Percentiles rank a stretch among this genome's conserved stretches.
Evolutionary conservation across 2,797 vertebrate species (phyloP).

Genomic region (Bradypus variegatus): DNA sequence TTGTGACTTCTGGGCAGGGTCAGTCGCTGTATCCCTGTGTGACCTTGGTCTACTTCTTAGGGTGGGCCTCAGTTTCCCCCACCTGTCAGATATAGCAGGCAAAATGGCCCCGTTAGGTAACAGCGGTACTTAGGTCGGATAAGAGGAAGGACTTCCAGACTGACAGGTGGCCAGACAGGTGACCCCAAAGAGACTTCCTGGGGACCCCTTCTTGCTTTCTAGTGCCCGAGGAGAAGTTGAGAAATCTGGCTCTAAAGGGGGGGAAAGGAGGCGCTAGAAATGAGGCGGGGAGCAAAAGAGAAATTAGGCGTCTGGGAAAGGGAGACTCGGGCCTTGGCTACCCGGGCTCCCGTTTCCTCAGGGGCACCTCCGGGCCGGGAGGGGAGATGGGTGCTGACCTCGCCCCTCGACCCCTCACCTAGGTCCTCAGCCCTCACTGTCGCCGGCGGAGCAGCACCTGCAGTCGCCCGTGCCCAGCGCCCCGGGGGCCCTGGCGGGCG

Average conservation of each 20-base stretch:
- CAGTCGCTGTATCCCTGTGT: conserved; percentile 49
- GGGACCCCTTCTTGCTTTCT: background rate
- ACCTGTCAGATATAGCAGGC: background rate
- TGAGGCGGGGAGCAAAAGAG: background rate
- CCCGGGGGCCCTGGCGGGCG: conserved; percentile 64
- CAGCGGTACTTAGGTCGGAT: background rate
- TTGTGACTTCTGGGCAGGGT: conserved; percentile 52
- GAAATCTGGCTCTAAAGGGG: background rate
- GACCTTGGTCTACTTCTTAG: conserved; percentile 50
- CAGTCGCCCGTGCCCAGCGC: conserved; percentile 60
- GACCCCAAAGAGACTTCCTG: background rate
- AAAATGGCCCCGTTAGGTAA: background rate
- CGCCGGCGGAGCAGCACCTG: conserved; percentile 51
- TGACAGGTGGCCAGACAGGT: background rate
- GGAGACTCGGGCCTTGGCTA: background rate
- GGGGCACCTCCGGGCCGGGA: background rate
- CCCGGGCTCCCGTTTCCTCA: background rate
- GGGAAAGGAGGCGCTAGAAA: background rate
- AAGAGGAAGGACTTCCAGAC: background rate
- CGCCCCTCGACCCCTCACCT: background rate
- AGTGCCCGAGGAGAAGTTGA: background rate
- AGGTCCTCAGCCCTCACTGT: conserved; percentile 55
- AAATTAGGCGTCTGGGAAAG: background rate
- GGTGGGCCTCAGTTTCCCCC: conserved; percentile 40
- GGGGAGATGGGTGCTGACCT: conserved; percentile 38